A percentile compares a stretch with the other conserved stretches of the same genome.
Conservation (phyloP, 2,797 vertebrate genomes). For the Emys orbicularis region DNA sequence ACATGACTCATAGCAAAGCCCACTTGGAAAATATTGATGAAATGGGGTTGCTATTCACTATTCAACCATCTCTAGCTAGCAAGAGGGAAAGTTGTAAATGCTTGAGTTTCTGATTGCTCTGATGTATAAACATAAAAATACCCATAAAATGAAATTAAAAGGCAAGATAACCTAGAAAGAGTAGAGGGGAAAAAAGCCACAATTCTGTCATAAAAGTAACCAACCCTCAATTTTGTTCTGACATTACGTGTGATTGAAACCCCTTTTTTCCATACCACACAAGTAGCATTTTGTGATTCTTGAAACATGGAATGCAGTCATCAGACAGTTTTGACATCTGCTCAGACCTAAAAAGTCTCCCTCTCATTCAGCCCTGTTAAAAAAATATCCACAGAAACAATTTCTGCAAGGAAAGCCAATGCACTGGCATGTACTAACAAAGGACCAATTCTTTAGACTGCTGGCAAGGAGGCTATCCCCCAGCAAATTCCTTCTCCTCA, state of each 20-base stretch:
- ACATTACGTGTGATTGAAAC: background rate
- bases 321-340: background rate
- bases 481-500: conserved; percentile 9
- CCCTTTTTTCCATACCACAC: background rate
- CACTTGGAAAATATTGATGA: background rate
- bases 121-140: background rate
- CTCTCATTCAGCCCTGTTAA: background rate
- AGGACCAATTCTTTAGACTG: background rate
- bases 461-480: rapidly evolving
- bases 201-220: background rate
- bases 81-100: background rate
- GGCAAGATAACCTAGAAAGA: background rate
- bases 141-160: background rate
- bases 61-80: background rate
- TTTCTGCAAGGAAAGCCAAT: background rate
- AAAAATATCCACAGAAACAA: background rate
- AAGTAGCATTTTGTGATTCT: background rate
- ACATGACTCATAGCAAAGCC: background rate
- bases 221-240: background rate
- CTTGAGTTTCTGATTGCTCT: rapidly evolving
- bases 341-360: background rate
- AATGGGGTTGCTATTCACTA: background rate
- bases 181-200: rapidly evolving
- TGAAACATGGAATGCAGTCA: background rate
- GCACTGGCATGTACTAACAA: background rate